Evolutionary conservation across 2,888 invertebrate genomes (phyloP).

Genomic region (Melanostoma mellinum): DNA sequence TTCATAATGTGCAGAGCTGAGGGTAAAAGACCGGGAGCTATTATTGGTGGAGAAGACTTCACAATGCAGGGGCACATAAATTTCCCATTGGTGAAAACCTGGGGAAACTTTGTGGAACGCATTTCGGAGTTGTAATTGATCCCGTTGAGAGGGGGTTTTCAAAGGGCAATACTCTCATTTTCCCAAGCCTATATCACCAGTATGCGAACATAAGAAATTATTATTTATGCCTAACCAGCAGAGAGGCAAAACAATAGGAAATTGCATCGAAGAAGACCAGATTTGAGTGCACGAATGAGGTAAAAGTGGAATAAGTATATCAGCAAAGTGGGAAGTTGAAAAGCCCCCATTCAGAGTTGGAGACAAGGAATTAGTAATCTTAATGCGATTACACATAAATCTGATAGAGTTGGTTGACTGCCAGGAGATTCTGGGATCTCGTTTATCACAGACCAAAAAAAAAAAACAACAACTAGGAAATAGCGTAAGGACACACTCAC

Average conservation of each 20-base stretch:
- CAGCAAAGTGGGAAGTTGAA: slow-evolving; percentile 2
- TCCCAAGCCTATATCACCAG: slow-evolving; percentile 40
- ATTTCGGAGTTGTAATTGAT: slow-evolving; percentile 4
- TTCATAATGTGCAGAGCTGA: slow-evolving; percentile 27
- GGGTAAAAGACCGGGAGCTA: slow-evolving; percentile 2
- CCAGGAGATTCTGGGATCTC: slow-evolving; percentile 60
- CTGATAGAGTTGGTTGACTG: slow-evolving; percentile 68
- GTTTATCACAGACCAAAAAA: slow-evolving; percentile 54
- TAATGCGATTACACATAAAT: slow-evolving; percentile 72
- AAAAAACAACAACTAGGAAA: slow-evolving; percentile 11
- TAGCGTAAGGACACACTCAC: slow-evolving; percentile 40
- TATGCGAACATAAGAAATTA: slow-evolving; percentile 53
- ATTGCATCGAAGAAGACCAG: slow-evolving; percentile 47
- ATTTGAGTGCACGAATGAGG: slow-evolving; percentile 43
- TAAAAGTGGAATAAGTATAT: slow-evolving; percentile 8
- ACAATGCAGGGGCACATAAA: background rate
- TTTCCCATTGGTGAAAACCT: slow-evolving; percentile 50
- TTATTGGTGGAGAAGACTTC: background rate
- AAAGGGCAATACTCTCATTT: slow-evolving; percentile 72
- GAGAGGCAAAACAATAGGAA: slow-evolving; percentile 58
- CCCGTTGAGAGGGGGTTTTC: slow-evolving; percentile 17
- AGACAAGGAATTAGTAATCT: slow-evolving; percentile 68
- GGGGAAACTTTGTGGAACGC: slow-evolving; percentile 35
- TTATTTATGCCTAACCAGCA: slow-evolving; percentile 56
- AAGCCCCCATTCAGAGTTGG: slow-evolving; percentile 34